These are phyloP conservation scores for Tachyglossus aculeatus DNA, from an alignment of 2,797 vertebrate genomes.

Conservation along the genomic window DNA sequence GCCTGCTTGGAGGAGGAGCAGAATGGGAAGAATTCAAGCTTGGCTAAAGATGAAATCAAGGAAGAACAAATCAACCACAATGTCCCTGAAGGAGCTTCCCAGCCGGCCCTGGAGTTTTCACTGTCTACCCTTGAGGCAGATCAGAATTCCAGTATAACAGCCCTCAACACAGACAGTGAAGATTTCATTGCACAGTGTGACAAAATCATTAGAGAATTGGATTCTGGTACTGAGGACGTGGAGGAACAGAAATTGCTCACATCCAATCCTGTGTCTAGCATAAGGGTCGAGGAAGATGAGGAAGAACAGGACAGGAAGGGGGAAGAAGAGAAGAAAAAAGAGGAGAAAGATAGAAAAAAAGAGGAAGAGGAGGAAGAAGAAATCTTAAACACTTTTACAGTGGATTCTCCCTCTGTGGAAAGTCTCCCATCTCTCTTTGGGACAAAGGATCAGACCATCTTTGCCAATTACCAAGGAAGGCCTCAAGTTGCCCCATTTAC, in stretches of 20 bases:
- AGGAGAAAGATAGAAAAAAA: constrained; percentile 72
- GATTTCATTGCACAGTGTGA: constrained; percentile 89
- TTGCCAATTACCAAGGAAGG: constrained; percentile 50
- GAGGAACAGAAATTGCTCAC: constrained; percentile 60
- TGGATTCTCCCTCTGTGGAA: constrained; percentile 82
- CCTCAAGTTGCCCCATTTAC: constrained; percentile 86
- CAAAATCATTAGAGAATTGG: constrained; percentile 88
- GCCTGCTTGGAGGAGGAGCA: constrained; percentile 38
- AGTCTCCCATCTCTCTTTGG: constrained; percentile 79
- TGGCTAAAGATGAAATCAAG: constrained; percentile 37
- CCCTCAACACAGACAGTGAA: constrained; percentile 64
- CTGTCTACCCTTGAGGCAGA: constrained; percentile 25
- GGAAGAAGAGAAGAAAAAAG: neutral
- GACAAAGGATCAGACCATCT: constrained; percentile 60
- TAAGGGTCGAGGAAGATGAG: constrained; percentile 59
- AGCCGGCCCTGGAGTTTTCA: constrained; percentile 16
- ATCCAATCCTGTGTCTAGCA: constrained; percentile 53
- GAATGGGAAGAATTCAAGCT: constrained; percentile 40
- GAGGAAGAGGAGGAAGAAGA: constrained; percentile 72
- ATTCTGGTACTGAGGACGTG: constrained; percentile 66
- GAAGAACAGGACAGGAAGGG: constrained; percentile 67
- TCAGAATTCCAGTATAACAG: constrained; percentile 55
- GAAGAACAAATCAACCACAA: constrained; percentile 42
- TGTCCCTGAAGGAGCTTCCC: constrained; percentile 2
- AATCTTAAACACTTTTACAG: constrained; percentile 82